phyloP scores from a whole-genome alignment of 1,140 invertebrate genomes.

The Euwallacea similis region DNA sequence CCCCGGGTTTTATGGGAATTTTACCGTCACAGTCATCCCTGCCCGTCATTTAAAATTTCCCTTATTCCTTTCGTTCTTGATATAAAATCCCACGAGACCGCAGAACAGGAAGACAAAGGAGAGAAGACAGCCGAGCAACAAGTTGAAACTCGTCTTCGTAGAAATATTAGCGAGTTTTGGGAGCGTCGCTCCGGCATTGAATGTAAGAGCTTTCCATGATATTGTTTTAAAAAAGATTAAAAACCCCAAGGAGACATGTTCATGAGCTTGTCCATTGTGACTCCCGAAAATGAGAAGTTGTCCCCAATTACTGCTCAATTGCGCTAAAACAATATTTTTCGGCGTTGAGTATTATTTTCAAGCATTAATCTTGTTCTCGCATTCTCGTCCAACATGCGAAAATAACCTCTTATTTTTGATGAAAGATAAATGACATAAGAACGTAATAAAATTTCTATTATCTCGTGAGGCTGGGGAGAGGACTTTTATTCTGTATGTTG shows the following conservation, averaged over 20 bases:
- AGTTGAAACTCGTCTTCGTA: slow-evolving; percentile 1
- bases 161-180: slow-evolving; percentile 18
- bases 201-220: background rate
- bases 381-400: slow-evolving; percentile 11
- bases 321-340: too few relatives aligned
- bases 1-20: background rate
- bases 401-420: slow-evolving; percentile 33
- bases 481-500: slow-evolving; percentile 33
- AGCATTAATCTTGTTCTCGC: too few relatives aligned
- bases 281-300: too few relatives aligned
- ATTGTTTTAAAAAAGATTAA: background rate
- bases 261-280: too few relatives aligned
- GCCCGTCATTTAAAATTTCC: slow-evolving; percentile 6
- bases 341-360: too few relatives aligned
- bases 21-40: background rate
- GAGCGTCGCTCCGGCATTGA: background rate
- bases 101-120: slow-evolving; percentile 11
- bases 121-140: slow-evolving; percentile 15
- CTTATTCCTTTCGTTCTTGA: slow-evolving; percentile 11
- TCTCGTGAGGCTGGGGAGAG: slow-evolving; percentile 25
- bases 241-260: too few relatives aligned
- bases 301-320: too few relatives aligned
- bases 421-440: slow-evolving; percentile 38
- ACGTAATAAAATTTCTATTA: slow-evolving; percentile 39
- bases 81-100: slow-evolving; percentile 9